Conservation (phyloP, 2,888 invertebrate species). For the Odontothrips loti region DNA sequence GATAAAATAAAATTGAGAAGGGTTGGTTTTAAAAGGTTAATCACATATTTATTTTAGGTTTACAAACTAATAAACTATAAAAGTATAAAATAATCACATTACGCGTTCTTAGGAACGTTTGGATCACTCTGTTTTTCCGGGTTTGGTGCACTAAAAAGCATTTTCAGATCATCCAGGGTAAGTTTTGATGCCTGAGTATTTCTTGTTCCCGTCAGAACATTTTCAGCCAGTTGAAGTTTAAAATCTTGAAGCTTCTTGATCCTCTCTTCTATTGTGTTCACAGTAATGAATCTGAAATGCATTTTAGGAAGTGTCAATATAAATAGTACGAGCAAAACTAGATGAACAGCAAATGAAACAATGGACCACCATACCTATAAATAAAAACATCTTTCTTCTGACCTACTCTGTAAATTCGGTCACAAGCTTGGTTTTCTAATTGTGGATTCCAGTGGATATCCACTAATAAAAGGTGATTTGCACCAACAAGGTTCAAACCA, state of each 20-base stretch:
- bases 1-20: no score
- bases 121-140: not conserved
- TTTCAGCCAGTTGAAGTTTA: conserved; percentile 72
- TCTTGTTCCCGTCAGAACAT: conserved; percentile 68
- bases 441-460: conserved; percentile 99
- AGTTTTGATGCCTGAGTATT: conserved; percentile 63
- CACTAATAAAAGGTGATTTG: conserved; percentile 81
- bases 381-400: conserved; percentile 76
- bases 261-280: conserved; percentile 82
- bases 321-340: not conserved
- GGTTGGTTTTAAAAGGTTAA: no score
- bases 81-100: no score
- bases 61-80: no score
- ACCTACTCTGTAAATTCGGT: conserved; percentile 87
- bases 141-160: not conserved
- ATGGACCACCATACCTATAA: conserved; percentile 60
- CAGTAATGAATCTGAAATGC: conserved; percentile 66
- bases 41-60: no score
- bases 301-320: not conserved
- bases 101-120: no score
- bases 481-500: conserved; percentile 88
- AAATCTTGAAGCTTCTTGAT: conserved; percentile 74
- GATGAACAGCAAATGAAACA: not conserved
- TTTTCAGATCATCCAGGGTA: conserved; percentile 66
- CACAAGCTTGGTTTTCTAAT: conserved; percentile 89